These are phyloP conservation scores for Mylabris phalerata DNA, from an alignment of 1,140 invertebrate genomes.

Conservation along the genomic window DNA sequence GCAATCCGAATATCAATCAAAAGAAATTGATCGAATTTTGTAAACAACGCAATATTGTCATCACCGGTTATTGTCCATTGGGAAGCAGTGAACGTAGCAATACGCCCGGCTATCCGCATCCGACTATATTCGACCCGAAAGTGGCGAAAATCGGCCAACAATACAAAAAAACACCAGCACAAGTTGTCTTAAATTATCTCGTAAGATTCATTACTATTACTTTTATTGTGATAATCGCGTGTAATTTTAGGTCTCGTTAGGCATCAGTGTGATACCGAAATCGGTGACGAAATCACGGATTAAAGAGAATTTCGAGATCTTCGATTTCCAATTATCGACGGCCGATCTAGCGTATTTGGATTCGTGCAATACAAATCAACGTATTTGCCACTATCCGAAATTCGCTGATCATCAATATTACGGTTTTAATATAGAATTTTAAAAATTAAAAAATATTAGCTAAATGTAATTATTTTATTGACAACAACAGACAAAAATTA, in stretches of 20 bases:
- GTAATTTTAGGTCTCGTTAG: conserved; percentile 53
- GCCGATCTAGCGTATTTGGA: conserved; percentile 56
- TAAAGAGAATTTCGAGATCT: conserved; percentile 65
- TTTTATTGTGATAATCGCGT: neutral
- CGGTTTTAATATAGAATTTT: conserved; percentile 47
- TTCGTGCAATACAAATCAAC: conserved; percentile 50
- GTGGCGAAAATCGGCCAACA: conserved; percentile 55
- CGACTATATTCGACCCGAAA: conserved; percentile 49
- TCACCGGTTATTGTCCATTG: conserved; percentile 56
- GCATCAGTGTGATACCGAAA: conserved; percentile 73
- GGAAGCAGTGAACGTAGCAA: conserved; percentile 47
- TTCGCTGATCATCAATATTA: conserved; percentile 52
- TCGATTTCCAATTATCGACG: conserved; percentile 62
- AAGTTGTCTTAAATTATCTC: conserved; percentile 59
- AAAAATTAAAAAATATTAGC: neutral
- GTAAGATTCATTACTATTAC: conserved; percentile 37
- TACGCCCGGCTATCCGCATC: conserved; percentile 45
- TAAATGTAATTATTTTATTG: neutral
- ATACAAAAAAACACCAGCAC: conserved; percentile 58
- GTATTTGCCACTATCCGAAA: conserved; percentile 46
- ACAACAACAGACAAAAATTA: neutral
- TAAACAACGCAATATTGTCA: conserved; percentile 48
- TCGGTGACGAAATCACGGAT: conserved; percentile 68
- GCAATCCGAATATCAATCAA: conserved; percentile 65
- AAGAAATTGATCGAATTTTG: conserved; percentile 57